Conservation (phyloP, 2,888 invertebrate genomes). For the Clepsis dumicolana region DNA sequence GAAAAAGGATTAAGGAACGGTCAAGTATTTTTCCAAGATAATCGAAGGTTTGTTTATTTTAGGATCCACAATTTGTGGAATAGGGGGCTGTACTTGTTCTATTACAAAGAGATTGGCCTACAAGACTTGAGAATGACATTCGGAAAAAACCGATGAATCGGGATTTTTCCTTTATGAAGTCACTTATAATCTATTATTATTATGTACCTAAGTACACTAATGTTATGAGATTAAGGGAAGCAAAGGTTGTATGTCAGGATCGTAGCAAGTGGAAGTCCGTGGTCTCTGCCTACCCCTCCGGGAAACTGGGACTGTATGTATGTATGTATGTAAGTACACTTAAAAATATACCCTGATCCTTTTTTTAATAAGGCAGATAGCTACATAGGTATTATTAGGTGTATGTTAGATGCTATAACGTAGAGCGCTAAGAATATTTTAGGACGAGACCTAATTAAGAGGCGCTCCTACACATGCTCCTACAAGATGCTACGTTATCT, state of each 20-base stretch:
- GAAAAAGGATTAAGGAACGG: neutral
- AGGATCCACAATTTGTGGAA: neutral
- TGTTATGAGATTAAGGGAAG: too few species aligned
- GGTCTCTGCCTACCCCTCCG: too few species aligned
- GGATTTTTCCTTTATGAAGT: too few species aligned
- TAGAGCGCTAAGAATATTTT: conserved; percentile 20
- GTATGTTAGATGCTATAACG: neutral
- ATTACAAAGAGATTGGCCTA: neutral
- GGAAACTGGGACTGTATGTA: too few species aligned
- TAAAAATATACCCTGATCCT: too few species aligned
- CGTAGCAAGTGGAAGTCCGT: too few species aligned
- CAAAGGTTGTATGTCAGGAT: too few species aligned
- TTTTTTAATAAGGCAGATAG: neutral
- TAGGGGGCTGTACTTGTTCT: neutral
- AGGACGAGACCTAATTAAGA: conserved; percentile 26
- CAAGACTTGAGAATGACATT: neutral
- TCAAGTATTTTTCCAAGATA: neutral
- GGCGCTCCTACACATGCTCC: conserved; percentile 17
- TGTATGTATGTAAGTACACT: too few species aligned
- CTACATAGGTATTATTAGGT: neutral
- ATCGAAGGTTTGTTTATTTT: conserved; percentile 6
- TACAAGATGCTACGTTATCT: conserved; percentile 23
- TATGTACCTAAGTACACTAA: too few species aligned
- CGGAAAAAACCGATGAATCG: too few species aligned
- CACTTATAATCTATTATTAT: too few species aligned